Evolutionary conservation across 2,113 vertebrate species (phyloP).

Genomic region (Reinhardtius hippoglossoides): DNA sequence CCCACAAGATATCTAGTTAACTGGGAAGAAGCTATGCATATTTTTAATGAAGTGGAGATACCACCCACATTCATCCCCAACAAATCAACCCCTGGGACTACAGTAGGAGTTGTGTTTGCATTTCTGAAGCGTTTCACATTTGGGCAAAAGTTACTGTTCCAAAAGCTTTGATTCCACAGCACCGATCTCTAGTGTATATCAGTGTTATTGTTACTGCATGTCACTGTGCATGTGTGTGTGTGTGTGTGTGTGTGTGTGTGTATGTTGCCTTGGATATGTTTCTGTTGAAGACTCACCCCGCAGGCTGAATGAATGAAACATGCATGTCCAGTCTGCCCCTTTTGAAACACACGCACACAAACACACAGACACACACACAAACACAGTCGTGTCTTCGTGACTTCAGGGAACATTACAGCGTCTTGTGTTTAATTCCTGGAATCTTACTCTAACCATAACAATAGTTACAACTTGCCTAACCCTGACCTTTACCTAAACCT

Average conservation of each 20-base stretch:
- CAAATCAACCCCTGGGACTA: constrained; percentile 70
- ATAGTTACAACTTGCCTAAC: too few species aligned
- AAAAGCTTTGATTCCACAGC: constrained; percentile 41
- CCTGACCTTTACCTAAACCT: too few species aligned
- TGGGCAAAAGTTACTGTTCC: constrained; percentile 66
- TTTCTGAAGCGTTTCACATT: constrained; percentile 62
- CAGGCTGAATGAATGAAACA: constrained; percentile 70
- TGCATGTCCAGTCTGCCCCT: constrained; percentile 71
- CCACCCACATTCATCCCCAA: constrained; percentile 74
- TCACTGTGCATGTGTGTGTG: background rate
- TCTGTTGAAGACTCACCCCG: constrained; percentile 26
- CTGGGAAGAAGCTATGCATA: constrained; percentile 64
- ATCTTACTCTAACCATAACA: too few species aligned
- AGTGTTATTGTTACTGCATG: constrained; percentile 13
- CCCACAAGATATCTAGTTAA: constrained; percentile 74
- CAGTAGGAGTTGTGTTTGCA: constrained; percentile 64
- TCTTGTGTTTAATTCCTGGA: too few species aligned
- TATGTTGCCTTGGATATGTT: constrained; percentile 31
- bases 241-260: constrained; percentile 7
- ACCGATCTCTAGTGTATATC: constrained; percentile 11
- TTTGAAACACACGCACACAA: constrained; percentile 35
- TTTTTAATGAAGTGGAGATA: constrained; percentile 72
- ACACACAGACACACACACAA: constrained; percentile 16
- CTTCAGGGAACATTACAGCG: too few species aligned
- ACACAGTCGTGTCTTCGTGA: too few species aligned